phyloP scores from a whole-genome alignment of 2,797 vertebrate genomes.

The Ataeniobius toweri region DNA sequence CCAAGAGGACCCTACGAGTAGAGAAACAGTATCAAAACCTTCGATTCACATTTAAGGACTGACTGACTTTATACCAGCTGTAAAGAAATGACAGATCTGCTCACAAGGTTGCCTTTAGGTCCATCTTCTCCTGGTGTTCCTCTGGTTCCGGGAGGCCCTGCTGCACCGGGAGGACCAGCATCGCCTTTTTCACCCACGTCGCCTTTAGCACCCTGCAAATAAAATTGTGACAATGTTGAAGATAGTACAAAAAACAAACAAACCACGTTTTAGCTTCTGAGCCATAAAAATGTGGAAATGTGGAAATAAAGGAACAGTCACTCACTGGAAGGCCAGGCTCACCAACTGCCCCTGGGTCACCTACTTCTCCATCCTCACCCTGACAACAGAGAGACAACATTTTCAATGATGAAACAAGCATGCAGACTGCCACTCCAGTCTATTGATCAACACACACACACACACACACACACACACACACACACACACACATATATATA shows the following conservation, averaged over 20 bases:
- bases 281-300: background rate
- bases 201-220: conserved; percentile 84
- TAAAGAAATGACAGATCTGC: conserved; percentile 46
- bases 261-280: background rate
- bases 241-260: background rate
- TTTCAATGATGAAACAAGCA: conserved; percentile 10
- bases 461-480: too few species aligned
- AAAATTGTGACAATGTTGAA: conserved; percentile 10
- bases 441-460: conserved; percentile 5
- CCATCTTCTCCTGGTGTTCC: conserved; percentile 91
- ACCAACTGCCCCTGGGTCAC: conserved; percentile 85
- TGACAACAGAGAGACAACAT: conserved; percentile 54
- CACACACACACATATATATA: too few species aligned
- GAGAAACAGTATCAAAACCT: conserved; percentile 11
- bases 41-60: conserved; percentile 21
- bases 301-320: conserved; percentile 34
- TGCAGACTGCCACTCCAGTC: background rate
- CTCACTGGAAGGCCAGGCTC: conserved; percentile 83
- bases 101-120: conserved; percentile 87
- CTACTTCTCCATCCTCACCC: conserved; percentile 91
- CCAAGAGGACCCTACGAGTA: conserved; percentile 85
- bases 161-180: conserved; percentile 82
- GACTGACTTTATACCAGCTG: conserved; percentile 15
- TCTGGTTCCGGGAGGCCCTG: conserved; percentile 88
- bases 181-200: conserved; percentile 92